A percentile compares a stretch with the other conserved stretches of the same genome.
phyloP scores from a whole-genome alignment of 2,113 vertebrate genomes.

The Eolophus roseicapilla region DNA sequence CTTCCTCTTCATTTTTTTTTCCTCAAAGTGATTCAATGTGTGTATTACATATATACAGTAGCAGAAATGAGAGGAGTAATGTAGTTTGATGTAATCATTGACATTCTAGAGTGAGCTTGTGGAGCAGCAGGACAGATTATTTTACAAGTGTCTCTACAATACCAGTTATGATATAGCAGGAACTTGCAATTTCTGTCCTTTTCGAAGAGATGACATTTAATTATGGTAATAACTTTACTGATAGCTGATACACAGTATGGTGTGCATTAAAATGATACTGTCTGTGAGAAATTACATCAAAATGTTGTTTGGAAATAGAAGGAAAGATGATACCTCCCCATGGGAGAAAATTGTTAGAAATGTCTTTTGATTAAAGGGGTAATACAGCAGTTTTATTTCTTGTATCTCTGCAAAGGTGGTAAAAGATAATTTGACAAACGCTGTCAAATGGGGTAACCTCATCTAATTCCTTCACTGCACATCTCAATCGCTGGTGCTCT shows the following conservation, averaged over 20 bases:
- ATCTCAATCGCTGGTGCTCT: constrained; percentile 52
- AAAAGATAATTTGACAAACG: constrained; percentile 38
- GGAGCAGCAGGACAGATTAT: constrained; percentile 70
- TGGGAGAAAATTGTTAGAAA: not conserved
- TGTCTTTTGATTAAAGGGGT: not conserved
- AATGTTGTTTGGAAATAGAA: constrained; percentile 41
- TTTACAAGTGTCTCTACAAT: constrained; percentile 67
- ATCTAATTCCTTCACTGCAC: constrained; percentile 42
- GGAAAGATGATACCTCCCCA: constrained; percentile 24
- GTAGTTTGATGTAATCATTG: constrained; percentile 6
- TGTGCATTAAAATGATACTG: constrained; percentile 52
- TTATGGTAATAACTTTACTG: constrained; percentile 67
- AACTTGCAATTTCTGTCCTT: constrained; percentile 57
- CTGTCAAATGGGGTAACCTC: constrained; percentile 33
- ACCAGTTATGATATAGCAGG: constrained; percentile 54
- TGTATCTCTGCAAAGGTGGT: not conserved
- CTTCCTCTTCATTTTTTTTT: not conserved
- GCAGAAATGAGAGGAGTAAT: not conserved
- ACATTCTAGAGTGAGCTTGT: constrained; percentile 46
- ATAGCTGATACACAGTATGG: constrained; percentile 64
- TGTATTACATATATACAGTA: not conserved
- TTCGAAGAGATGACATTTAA: constrained; percentile 71
- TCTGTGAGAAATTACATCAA: constrained; percentile 47
- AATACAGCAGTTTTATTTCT: not conserved
- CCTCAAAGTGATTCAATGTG: not conserved